These are phyloP conservation scores for Tenthredo livida DNA, from an alignment of 2,888 invertebrate species.

Conservation along the genomic window DNA sequence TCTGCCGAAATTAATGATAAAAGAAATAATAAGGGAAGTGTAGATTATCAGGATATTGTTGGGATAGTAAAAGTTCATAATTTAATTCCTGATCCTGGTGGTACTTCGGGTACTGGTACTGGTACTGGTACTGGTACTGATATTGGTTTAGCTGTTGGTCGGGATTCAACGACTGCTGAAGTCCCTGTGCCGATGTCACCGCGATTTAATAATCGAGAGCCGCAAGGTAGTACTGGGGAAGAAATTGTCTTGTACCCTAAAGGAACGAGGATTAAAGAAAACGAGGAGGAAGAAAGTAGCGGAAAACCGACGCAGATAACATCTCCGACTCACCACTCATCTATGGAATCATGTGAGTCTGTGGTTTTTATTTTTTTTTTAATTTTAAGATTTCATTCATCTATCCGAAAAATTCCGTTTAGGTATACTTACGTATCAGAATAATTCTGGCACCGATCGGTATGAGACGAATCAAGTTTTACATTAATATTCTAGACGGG, in stretches of 20 bases:
- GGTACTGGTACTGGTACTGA: neutral
- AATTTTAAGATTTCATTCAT: too few species aligned
- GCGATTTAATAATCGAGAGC: constrained; percentile 12
- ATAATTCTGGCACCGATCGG: too few species aligned
- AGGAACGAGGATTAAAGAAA: constrained; percentile 4
- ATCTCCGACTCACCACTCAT: constrained; percentile 16
- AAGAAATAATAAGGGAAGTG: neutral
- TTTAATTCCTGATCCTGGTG: neutral
- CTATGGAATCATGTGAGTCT: constrained; percentile 45
- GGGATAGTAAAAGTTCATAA: neutral
- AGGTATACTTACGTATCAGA: too few species aligned
- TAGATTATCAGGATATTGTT: neutral
- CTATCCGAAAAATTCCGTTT: too few species aligned
- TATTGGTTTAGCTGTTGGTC: neutral
- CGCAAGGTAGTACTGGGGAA: neutral
- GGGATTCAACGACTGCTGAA: neutral
- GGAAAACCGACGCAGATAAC: neutral
- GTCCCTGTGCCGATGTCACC: constrained; percentile 34
- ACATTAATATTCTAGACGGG: too few species aligned
- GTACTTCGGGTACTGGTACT: neutral
- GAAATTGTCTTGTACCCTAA: neutral
- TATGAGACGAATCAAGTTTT: too few species aligned
- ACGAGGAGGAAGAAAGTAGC: neutral
- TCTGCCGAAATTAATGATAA: neutral
- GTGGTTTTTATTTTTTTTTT: neutral